Evolutionary conservation across 2,888 invertebrate species (phyloP).

Genomic region (Acanthoscelides obtectus): DNA sequence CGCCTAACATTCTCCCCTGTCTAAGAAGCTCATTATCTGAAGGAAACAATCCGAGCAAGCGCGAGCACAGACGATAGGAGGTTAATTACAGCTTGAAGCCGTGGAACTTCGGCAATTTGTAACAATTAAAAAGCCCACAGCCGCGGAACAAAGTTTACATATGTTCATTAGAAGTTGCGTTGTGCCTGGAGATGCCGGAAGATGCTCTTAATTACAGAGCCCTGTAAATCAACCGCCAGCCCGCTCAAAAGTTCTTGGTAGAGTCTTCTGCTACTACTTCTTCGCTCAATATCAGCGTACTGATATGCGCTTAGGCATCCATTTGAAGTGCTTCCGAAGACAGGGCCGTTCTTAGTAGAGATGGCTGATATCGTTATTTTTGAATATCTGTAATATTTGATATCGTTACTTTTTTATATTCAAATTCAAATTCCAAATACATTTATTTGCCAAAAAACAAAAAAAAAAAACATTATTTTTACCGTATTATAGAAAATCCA

Average conservation of each 20-base stretch:
- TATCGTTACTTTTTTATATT: too few species aligned
- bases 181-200: conserved; percentile 42
- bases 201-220: conserved; percentile 42
- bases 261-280: conserved; percentile 4
- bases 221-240: conserved; percentile 39
- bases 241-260: conserved; percentile 28
- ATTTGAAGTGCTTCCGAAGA: background rate
- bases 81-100: conserved; percentile 34
- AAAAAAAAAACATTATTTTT: too few species aligned
- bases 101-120: conserved; percentile 43
- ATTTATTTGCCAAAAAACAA: too few species aligned
- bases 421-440: too few species aligned
- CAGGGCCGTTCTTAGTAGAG: background rate
- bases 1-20: background rate
- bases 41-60: conserved; percentile 22
- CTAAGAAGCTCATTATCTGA: conserved; percentile 7
- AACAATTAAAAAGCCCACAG: conserved; percentile 43
- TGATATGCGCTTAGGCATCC: background rate
- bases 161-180: conserved; percentile 48
- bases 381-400: too few species aligned
- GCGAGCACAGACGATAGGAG: conserved; percentile 19
- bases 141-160: conserved; percentile 45
- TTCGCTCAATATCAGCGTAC: background rate
- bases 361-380: too few species aligned
- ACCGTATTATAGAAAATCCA: too few species aligned